phyloP scores from a whole-genome alignment of 1,140 invertebrate genomes.

The Sipha flava region DNA sequence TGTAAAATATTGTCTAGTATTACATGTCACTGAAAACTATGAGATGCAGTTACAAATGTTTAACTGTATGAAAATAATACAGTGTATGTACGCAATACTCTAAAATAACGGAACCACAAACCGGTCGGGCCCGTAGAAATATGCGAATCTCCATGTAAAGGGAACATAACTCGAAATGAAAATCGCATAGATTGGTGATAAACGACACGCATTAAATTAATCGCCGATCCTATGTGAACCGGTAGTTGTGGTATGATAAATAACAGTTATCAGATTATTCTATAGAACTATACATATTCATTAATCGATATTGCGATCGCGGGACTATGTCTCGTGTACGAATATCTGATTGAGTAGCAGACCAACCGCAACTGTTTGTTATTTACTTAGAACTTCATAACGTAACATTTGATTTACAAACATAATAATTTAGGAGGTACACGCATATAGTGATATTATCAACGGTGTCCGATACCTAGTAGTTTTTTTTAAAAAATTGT shows the following conservation, averaged over 20 bases:
- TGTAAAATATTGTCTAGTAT: neutral
- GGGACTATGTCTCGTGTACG: neutral
- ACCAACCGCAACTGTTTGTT: neutral
- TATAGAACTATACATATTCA: neutral
- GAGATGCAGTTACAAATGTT: neutral
- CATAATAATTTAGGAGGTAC: too few species aligned
- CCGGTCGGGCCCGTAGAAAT: neutral
- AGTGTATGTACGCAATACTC: neutral
- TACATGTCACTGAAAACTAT: neutral
- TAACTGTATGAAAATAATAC: neutral
- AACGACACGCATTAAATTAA: neutral
- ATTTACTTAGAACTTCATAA: neutral
- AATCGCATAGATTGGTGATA: neutral
- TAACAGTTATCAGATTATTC: neutral
- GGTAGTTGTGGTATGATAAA: neutral
- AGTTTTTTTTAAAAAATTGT: too few species aligned
- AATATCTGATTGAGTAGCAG: neutral
- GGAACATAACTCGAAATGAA: neutral
- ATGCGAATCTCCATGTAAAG: neutral
- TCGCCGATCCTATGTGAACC: neutral
- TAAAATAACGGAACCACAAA: neutral
- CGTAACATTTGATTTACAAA: neutral
- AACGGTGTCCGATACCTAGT: too few species aligned
- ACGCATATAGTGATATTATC: too few species aligned
- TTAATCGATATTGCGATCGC: neutral